These are phyloP conservation scores for Tetrao urogallus DNA, from an alignment of 2,113 vertebrate genomes.

Conservation along the genomic window DNA sequence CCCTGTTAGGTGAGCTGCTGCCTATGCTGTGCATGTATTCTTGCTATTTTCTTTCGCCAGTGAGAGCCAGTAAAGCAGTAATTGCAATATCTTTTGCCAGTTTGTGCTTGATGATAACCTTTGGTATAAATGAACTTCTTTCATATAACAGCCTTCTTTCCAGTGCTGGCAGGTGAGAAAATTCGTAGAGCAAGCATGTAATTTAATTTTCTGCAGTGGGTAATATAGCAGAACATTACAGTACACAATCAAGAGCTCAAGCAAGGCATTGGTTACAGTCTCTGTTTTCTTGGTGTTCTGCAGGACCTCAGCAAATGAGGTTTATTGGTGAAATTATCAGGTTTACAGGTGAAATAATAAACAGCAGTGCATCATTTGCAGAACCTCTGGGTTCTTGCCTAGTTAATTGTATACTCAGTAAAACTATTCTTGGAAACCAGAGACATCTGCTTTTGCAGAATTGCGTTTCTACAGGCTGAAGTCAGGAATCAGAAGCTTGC, in stretches of 20 bases:
- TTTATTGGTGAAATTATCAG: constrained; percentile 34
- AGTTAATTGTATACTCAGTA: constrained; percentile 11
- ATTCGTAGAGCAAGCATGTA: constrained; percentile 24
- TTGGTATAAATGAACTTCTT: background rate
- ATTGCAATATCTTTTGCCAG: constrained; percentile 11
- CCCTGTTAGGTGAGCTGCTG: background rate
- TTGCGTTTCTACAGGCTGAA: background rate
- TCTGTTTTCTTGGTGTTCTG: background rate
- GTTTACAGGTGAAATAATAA: constrained; percentile 16
- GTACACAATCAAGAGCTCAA: background rate
- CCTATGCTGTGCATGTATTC: background rate
- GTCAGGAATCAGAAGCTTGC: background rate
- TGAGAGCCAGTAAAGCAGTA: background rate
- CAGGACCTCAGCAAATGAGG: background rate
- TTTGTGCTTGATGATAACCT: constrained; percentile 36
- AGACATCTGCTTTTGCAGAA: constrained; percentile 15
- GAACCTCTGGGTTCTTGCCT: background rate
- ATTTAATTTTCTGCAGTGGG: constrained; percentile 28
- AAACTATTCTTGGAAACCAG: constrained; percentile 44
- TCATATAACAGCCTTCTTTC: background rate
- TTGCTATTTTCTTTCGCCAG: constrained; percentile 2
- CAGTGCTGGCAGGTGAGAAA: constrained; percentile 9
- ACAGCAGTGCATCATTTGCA: background rate
- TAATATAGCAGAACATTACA: constrained; percentile 9
- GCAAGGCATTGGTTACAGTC: background rate